phyloP scores from a whole-genome alignment of 2,888 invertebrate genomes.

The Myopa testacea region DNA sequence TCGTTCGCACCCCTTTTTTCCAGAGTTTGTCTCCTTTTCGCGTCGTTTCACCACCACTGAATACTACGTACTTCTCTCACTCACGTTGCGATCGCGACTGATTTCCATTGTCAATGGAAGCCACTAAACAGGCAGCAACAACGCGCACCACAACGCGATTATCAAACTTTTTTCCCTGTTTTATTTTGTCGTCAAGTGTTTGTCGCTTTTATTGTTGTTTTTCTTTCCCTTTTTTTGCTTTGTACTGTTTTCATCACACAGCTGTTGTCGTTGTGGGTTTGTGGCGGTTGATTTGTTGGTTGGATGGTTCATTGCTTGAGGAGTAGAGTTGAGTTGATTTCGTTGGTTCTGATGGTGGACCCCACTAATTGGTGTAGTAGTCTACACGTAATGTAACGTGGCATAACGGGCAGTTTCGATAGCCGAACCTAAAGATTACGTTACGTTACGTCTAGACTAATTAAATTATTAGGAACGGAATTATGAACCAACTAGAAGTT shows the following conservation, averaged over 20 bases:
- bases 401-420: no score
- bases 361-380: no score
- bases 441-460: no score
- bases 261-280: neutral
- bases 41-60: neutral
- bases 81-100: conserved; percentile 63
- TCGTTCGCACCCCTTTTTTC: neutral
- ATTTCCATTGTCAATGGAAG: conserved; percentile 48
- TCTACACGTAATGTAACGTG: no score
- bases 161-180: conserved; percentile 21
- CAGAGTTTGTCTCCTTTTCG: neutral
- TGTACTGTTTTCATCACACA: neutral
- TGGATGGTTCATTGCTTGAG: neutral
- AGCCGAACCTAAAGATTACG: no score
- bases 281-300: neutral
- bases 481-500: no score
- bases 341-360: no score
- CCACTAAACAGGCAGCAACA: conserved; percentile 44
- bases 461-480: no score
- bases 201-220: neutral
- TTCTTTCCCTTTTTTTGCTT: neutral
- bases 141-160: conserved; percentile 40
- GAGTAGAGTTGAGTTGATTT: no score
- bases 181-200: neutral
- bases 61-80: conserved; percentile 53